Evolutionary conservation across 1,140 invertebrate genomes (phyloP).

Genomic region (Macrosteles quadrilineatus): DNA sequence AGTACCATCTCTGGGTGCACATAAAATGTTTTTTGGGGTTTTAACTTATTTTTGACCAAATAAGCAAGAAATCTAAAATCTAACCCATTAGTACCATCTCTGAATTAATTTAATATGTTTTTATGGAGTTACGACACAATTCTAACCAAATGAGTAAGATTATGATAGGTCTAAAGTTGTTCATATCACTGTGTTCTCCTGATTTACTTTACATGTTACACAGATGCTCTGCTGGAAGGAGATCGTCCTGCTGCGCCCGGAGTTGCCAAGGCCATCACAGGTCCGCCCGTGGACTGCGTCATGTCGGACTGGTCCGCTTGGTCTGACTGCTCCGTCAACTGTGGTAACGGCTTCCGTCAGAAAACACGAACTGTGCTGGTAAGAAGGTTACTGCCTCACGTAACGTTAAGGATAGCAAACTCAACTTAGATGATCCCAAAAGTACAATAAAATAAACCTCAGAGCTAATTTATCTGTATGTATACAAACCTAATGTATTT

Average conservation of each 20-base stretch:
- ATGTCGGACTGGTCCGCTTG: conserved; percentile 57
- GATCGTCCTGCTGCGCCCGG: neutral
- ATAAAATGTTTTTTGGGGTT: no score
- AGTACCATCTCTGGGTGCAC: no score
- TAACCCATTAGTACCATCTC: no score
- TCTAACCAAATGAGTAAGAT: neutral
- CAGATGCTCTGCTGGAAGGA: conserved; percentile 15
- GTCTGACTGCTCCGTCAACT: conserved; percentile 54
- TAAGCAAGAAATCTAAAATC: no score
- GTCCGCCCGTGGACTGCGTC: conserved; percentile 49
- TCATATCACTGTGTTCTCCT: neutral
- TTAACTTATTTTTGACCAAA: no score
- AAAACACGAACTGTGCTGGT: conserved; percentile 53
- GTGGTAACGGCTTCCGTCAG: conserved; percentile 52
- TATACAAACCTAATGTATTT: no score
- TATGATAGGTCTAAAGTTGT: neutral
- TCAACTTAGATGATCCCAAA: no score
- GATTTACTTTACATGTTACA: no score
- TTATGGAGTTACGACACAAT: neutral
- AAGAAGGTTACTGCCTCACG: no score
- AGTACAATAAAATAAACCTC: no score
- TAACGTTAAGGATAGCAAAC: no score
- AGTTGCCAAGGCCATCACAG: conserved; percentile 38
- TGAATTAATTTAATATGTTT: neutral
- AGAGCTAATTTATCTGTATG: no score